A percentile compares a stretch with the other conserved stretches of the same genome.
phyloP scores from a whole-genome alignment of 2,113 vertebrate genomes.

The Cyanoliseus patagonus region DNA sequence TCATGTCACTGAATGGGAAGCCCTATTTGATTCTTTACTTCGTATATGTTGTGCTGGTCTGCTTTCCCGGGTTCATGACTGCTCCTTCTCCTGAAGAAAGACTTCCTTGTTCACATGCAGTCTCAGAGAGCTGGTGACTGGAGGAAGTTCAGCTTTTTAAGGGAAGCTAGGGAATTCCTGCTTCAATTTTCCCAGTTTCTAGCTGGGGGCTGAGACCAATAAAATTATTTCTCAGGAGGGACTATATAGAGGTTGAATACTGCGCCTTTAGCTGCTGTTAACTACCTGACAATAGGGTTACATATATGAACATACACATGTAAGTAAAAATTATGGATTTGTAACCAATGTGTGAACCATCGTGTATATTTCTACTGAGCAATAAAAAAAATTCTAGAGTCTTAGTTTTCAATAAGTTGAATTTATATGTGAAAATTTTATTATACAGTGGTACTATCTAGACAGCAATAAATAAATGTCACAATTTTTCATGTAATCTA shows the following conservation, averaged over 20 bases:
- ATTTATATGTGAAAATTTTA: background rate
- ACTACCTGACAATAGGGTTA: background rate
- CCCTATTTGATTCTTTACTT: background rate
- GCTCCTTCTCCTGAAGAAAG: background rate
- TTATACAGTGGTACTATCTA: background rate
- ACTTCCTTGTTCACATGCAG: background rate
- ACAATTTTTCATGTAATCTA: background rate
- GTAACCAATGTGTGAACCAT: background rate
- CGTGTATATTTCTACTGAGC: background rate
- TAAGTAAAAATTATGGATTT: background rate
- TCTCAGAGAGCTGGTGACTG: background rate
- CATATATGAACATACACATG: background rate
- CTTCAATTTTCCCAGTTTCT: background rate
- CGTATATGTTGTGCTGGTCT: rapidly evolving
- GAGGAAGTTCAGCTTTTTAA: background rate
- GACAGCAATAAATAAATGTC: background rate
- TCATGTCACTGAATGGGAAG: rapidly evolving
- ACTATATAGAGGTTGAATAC: background rate
- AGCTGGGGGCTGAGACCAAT: background rate
- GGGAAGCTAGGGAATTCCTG: background rate
- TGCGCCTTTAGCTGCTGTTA: background rate
- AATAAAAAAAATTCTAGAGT: background rate
- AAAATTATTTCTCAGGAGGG: background rate
- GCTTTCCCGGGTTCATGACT: background rate
- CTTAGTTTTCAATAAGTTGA: background rate